phyloP scores from a whole-genome alignment of 1,140 invertebrate genomes.

The Neuroterus valhalla region DNA sequence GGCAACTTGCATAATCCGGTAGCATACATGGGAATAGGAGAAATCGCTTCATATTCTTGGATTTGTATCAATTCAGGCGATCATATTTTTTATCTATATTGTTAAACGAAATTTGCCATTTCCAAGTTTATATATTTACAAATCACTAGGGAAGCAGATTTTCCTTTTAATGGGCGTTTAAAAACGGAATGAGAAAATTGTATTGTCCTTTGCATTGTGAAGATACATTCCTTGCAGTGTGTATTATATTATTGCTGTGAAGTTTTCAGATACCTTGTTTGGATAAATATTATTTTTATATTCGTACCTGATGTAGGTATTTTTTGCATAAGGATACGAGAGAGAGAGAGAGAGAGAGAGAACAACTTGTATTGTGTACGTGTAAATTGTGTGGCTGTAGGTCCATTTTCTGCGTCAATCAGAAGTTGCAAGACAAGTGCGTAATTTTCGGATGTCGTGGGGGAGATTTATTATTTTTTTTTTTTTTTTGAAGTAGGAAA shows the following conservation, averaged over 20 bases:
- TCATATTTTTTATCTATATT: too few relatives aligned
- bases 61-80: too few relatives aligned
- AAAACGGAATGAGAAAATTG: slow-evolving; percentile 6
- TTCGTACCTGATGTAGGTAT: slow-evolving; percentile 8
- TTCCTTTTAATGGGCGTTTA: background rate
- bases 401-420: background rate
- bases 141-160: background rate
- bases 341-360: slow-evolving; percentile 7
- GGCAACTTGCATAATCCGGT: too few relatives aligned
- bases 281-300: slow-evolving; percentile 3
- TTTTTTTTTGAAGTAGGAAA: too few relatives aligned
- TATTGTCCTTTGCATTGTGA: background rate
- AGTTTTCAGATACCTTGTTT: too few relatives aligned
- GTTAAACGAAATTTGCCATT: too few relatives aligned
- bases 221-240: slow-evolving; percentile 19
- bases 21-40: too few relatives aligned
- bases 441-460: background rate
- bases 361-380: slow-evolving; percentile 13
- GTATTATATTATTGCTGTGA: background rate
- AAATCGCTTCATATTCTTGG: too few relatives aligned
- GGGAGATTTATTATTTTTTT: too few relatives aligned
- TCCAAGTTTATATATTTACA: too few relatives aligned
- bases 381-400: slow-evolving; percentile 1
- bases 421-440: background rate
- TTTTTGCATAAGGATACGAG: slow-evolving; percentile 21